Evolutionary conservation across 2,797 vertebrate species (phyloP), one percentile per base, ranked within the genome.

Genomic region (Craterocephalus amniculus): DNA sequence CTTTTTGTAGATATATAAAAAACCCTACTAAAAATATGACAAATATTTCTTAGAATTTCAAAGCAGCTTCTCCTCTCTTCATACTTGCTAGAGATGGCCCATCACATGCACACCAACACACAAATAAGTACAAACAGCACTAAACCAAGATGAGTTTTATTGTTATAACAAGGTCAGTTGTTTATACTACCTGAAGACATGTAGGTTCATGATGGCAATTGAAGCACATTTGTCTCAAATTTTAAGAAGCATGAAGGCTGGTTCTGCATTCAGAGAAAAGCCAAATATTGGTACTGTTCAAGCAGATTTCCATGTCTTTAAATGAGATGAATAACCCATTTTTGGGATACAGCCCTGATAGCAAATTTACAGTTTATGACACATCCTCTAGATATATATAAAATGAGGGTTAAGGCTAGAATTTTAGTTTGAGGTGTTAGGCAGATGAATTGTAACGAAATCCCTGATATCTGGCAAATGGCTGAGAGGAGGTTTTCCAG

Each of bases 401-500:
- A 89, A 89, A 86, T 89, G 86, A 92, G 76, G 88, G 84, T 94
- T 95, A 95, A 95, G 94, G 94, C 94, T 94, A 92, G 91, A 86
- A 87, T 90, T 92, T 92, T 88, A 89, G 88, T 91, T 79, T 81
- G 87, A 92, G 91, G 90, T 91, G 84, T 91, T 84, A 91, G 90
- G 91, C 86, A 83, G 80, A 90, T 92, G 88, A 93, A 89, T 83
- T 83, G 83, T 92, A 93, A 94, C 79, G 79, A 92, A 91, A 94
- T 95, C 94, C 94, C 94, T 95, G 94, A 95, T 94, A 91, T 94
- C 89, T 93, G 90, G 92, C 88, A 90, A 92, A 93, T 87, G 91
- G 91, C 90, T 92, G 91, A 83, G 87, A 92, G 90, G 89, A 91
- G 82, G 75, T 86, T 89, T 82, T 85, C 81, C 80, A 87, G 91